phyloP scores from a whole-genome alignment of 1,140 invertebrate species.

The Drosophila quadrilineata region DNA sequence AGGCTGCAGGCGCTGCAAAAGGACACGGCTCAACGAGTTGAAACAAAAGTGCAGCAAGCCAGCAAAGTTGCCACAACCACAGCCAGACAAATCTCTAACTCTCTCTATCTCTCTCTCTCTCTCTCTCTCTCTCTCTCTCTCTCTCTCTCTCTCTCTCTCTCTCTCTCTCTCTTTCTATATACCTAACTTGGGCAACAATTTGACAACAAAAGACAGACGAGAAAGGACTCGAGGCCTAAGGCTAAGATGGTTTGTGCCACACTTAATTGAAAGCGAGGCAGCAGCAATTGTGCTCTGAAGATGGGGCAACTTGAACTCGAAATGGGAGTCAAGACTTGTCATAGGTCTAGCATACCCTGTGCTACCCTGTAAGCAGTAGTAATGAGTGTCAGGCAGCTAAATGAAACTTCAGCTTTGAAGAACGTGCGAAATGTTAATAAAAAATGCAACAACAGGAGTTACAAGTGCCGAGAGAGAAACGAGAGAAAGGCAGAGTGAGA shows the following conservation, averaged over 20 bases:
- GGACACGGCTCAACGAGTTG: conserved; percentile 65
- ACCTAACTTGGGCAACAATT: conserved; percentile 26
- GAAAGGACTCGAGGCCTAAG: conserved; percentile 25
- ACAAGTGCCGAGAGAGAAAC: neutral
- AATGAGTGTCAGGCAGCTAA: too few relatives aligned
- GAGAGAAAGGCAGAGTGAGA: neutral
- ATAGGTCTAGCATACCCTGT: too few relatives aligned
- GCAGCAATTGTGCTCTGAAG: too few relatives aligned
- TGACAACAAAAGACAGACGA: conserved; percentile 58
- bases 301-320: too few relatives aligned
- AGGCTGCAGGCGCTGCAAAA: conserved; percentile 25
- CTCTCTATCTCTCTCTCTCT: too few relatives aligned
- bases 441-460: conserved; percentile 59
- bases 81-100: too few relatives aligned
- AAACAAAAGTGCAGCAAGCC: conserved; percentile 63
- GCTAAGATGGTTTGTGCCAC: too few relatives aligned
- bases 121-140: too few relatives aligned
- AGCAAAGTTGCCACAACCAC: conserved; percentile 53
- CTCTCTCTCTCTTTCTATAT: too few relatives aligned
- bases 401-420: conserved; percentile 31
- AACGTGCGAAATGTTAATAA: conserved; percentile 67
- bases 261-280: conserved; percentile 68
- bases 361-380: too few relatives aligned
- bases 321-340: too few relatives aligned
- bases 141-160: too few relatives aligned